Conservation (phyloP, 35 echinoderm and acorn worm genomes). For the Eucidaris tribuloides region DNA sequence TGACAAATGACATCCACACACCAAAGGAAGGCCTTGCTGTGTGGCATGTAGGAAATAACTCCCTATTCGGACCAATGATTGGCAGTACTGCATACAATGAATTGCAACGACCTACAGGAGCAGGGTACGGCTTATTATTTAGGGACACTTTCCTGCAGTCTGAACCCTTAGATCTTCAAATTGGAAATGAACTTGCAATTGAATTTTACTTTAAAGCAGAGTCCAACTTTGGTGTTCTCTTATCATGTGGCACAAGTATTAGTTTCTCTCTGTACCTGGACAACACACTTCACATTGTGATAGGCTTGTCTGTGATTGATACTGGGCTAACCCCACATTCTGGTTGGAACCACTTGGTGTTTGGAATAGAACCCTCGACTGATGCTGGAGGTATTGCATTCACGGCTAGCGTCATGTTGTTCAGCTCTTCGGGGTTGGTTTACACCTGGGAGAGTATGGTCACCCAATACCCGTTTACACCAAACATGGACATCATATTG, state of each 20-base stretch:
- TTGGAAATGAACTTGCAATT: constrained; percentile 51
- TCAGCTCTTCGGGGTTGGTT: neutral
- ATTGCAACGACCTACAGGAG: constrained; percentile 37
- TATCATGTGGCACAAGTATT: constrained; percentile 58
- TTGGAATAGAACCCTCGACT: neutral
- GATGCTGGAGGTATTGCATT: neutral
- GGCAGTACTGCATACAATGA: constrained; percentile 38
- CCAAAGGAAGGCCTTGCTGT: neutral
- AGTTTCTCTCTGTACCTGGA: constrained; percentile 51
- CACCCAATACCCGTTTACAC: constrained; percentile 14
- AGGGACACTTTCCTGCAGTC: constrained; percentile 60
- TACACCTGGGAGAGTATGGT: neutral
- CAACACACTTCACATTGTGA: constrained; percentile 39
- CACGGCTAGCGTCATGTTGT: neutral
- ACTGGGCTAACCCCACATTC: constrained; percentile 19
- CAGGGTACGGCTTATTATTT: constrained; percentile 43
- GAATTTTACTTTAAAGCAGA: constrained; percentile 57
- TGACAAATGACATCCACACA: constrained; percentile 57
- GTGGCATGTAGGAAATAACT: neutral
- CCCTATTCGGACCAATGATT: constrained; percentile 49
- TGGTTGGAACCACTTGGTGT: constrained; percentile 54
- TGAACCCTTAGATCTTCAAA: constrained; percentile 40
- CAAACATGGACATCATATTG: constrained; percentile 48
- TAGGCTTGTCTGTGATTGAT: constrained; percentile 51
- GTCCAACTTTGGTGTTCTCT: constrained; percentile 45